Conservation (phyloP, 2,797 vertebrate species). For the Anableps anableps region DNA sequence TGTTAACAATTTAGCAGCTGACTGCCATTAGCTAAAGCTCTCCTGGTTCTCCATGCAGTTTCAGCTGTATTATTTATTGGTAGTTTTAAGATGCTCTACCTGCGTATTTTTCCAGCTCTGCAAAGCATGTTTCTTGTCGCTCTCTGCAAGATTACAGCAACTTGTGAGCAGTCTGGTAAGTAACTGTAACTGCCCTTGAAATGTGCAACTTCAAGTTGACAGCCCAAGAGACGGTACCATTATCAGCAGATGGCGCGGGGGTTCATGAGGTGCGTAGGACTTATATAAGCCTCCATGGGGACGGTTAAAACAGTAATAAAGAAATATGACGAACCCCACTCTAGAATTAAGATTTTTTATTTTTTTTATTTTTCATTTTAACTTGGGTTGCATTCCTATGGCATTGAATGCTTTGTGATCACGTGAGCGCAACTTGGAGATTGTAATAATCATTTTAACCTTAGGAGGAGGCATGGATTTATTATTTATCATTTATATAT, state of each 20-base stretch:
- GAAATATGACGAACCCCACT: not conserved
- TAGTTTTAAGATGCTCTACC: constrained; percentile 69
- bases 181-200: constrained; percentile 81
- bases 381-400: not conserved
- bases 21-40: not conserved
- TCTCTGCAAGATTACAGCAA: not conserved
- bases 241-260: constrained; percentile 29
- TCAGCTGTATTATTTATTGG: not conserved
- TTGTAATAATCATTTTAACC: not conserved
- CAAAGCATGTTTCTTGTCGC: constrained; percentile 72
- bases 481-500: not conserved
- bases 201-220: constrained; percentile 67
- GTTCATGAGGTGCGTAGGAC: not conserved
- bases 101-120: constrained; percentile 77
- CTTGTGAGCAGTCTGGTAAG: not conserved
- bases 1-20: constrained; percentile 40
- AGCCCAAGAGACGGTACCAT: constrained; percentile 69
- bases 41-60: not conserved
- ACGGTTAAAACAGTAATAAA: not conserved
- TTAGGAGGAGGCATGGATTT: not conserved
- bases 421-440: not conserved
- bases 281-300: not conserved
- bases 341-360: not conserved
- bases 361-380: not conserved
- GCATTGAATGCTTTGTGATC: not conserved